Evolutionary conservation across 2,113 vertebrate species (phyloP).

Genomic region (Gopherus evgoodei): DNA sequence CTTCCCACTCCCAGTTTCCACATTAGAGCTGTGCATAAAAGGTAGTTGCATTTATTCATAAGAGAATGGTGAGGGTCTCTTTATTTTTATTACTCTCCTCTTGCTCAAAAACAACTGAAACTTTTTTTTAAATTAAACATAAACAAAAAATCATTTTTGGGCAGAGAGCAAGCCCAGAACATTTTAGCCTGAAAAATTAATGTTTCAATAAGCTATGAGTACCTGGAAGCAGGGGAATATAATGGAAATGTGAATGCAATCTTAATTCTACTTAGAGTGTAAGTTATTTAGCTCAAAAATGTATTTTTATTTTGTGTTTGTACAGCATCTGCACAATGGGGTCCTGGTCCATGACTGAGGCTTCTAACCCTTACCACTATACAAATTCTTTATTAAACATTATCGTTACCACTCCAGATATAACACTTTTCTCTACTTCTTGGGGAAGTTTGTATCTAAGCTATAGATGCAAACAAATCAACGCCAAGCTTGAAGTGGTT

Average conservation of each 20-base stretch:
- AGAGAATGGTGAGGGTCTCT: not conserved
- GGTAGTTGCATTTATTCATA: not conserved
- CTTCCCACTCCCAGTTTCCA: not conserved
- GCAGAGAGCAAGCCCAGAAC: not conserved
- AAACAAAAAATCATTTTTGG: not conserved
- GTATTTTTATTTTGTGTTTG: not conserved
- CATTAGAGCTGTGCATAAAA: not conserved
- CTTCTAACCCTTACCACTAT: too few relatives aligned
- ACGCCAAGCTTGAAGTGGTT: too few relatives aligned
- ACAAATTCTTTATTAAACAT: too few relatives aligned
- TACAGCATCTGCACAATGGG: not conserved
- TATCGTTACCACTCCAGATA: too few relatives aligned
- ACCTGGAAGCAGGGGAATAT: not conserved
- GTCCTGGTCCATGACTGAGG: too few relatives aligned
- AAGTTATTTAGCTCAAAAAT: not conserved
- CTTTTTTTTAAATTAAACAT: not conserved
- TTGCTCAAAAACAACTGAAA: not conserved
- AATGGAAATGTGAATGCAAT: not conserved
- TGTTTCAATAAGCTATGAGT: not conserved
- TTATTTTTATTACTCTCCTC: not conserved
- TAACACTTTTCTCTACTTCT: too few relatives aligned
- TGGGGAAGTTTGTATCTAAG: too few relatives aligned
- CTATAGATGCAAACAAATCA: too few relatives aligned
- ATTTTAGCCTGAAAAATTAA: not conserved
- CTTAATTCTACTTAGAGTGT: not conserved